Evolutionary conservation across 2,888 invertebrate species (phyloP).

Genomic region (Leucania comma): DNA sequence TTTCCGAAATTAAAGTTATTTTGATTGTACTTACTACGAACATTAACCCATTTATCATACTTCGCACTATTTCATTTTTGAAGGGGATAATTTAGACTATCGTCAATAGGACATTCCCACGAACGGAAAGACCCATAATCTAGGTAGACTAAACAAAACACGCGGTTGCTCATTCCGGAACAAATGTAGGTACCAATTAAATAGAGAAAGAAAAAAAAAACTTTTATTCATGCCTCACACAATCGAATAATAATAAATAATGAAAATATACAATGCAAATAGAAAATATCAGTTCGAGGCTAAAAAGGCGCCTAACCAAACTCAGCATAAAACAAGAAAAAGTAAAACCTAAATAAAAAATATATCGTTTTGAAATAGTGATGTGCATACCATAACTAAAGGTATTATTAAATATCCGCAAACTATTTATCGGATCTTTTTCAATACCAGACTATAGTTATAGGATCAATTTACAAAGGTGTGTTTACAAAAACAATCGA

Average conservation of each 20-base stretch:
- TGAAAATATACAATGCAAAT: too few relatives aligned
- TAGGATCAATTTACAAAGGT: neutral
- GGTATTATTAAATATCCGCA: conserved; percentile 21
- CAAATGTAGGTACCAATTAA: neutral
- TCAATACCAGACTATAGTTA: neutral
- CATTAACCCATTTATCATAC: too few relatives aligned
- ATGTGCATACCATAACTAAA: neutral
- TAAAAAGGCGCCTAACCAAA: too few relatives aligned
- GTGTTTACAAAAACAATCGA: conserved; percentile 7
- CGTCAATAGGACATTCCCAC: neutral
- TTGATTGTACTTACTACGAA: too few relatives aligned
- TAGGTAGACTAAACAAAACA: neutral
- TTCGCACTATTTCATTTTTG: neutral
- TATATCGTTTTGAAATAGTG: neutral
- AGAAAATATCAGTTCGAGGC: too few relatives aligned
- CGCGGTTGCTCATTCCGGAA: neutral
- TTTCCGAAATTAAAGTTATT: too few relatives aligned
- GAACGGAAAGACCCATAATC: neutral
- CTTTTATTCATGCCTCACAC: too few relatives aligned
- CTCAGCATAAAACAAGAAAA: too few relatives aligned
- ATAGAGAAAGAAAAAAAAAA: too few relatives aligned
- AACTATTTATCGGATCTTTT: neutral
- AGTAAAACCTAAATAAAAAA: too few relatives aligned
- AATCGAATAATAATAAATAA: too few relatives aligned
- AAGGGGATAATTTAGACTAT: neutral